Evolutionary conservation across 2,888 invertebrate species (phyloP), one percentile per base, ranked within the genome.

Genomic region (Gerris lacustris): DNA sequence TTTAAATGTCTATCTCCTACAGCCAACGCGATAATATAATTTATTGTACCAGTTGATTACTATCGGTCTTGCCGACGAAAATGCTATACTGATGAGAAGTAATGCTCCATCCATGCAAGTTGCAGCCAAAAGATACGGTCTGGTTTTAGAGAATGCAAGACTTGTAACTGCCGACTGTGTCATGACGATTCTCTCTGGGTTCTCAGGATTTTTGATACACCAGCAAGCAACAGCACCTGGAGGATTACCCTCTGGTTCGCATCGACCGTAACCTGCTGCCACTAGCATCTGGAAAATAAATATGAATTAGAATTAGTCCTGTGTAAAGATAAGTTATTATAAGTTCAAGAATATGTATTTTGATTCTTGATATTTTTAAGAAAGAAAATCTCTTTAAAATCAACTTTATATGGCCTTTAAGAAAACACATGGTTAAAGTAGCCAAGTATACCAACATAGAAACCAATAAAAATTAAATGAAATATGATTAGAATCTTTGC

Each of bases 31-130:
- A 31, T 31, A 31, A 31, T 31, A 31, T 31, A 31, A 31, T n/a
- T n/a, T n/a, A n/a, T 31, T 69, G 15, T 45, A 70, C 45, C 44
- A 9, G 45, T 66, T 70, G 17, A 69, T 17, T 62, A 9, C 45
- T 7, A 44, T 67, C 9, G 44, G 44, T 44, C n/a, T n/a, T 9
- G 45, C 15, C 9, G 67, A 67, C 9, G 18, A 15, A 44, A 64
- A 64, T 18, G 64, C 17, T 18, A n/a, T 18, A 31, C 31, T 64
- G 7, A 18, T n/a, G 80, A n/a, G 92, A 69, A 85, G 81, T 0
- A 92, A 82, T n/a, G 84, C 83, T 0, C 93, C 92, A 77, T 90
- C 86, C 76, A 87, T 84, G 74, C 91, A 88, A 0, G 91, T 92
- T 71, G 90, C 83, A 0, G 89, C 91, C 18, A 93, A 78, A 77